Evolutionary conservation across 1,140 invertebrate species (phyloP), one percentile per base, ranked within the genome.

Genomic region (Drosophila persimilis): DNA sequence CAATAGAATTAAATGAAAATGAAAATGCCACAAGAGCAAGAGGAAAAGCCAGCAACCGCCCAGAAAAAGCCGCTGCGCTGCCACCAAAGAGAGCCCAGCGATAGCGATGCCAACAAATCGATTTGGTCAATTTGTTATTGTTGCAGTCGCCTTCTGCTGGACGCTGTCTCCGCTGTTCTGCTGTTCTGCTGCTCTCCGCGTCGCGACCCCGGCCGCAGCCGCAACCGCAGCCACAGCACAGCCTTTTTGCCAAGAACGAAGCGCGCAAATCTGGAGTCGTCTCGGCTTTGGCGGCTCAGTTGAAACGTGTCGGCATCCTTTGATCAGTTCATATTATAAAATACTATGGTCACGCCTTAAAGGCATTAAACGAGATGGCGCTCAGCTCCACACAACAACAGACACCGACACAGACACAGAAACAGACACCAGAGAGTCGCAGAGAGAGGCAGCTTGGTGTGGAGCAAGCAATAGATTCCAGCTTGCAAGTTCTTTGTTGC

Each of bases 281-380:
- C 74, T 56, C 77, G 54, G 77, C 66, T 78, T 70, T 70, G 80
- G 73, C 90, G 90, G 90, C 80, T 56, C 67, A 91, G 81, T 90
- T 90, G 73, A 91, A 90, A 91, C 76, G 85, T 57, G 69, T 63
- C 90, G 89, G 89, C 69, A 69, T 90, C 83, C 89, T 91, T 90
- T 90, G 89, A 91, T 91, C 90, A 90, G 79, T 89, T 85, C 86
- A 90, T 86, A 90, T 91, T 91, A 91, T 90, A 91, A 91, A 91
- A 91, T 91, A 91, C 90, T 90, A 88, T 90, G 89, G 90, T 91
- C 90, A 91, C 90, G 90, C 90, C 90, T 91, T 91, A 90, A 90
- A 91, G 90, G 89, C 90, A 91, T 91, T 91, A 91, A 90, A 91
- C 90, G 90, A 91, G 90, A 91, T 91, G 90, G 90, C 90, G 90